Base-by-base conservation (phyloP, 2,113 vertebrate genomes). In the Phaethornis superciliosus region DNA sequence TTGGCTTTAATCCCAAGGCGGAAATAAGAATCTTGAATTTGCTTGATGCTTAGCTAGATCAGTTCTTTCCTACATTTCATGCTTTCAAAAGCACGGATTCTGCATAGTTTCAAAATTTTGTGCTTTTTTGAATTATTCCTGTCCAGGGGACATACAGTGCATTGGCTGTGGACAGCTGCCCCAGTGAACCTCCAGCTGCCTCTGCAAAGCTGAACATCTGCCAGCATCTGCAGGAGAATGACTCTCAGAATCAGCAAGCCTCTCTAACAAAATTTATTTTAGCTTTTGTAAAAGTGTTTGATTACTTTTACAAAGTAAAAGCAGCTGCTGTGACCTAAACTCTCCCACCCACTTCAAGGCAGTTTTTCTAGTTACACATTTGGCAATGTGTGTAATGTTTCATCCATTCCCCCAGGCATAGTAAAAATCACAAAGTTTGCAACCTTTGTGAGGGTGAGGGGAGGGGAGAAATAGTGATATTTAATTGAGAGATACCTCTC, bases 231-330 rank as follows among this genome's bases (percentile, higher is more conserved):
- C 68, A 86, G 60, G 89, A 92, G 62, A 78, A 51, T 51, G 67
- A 42, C 81, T 78, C 51, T 37, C 65, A 84, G 89, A 70, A 86
- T 78, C 78, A 91, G 64, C 4, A 4, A 89, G 42, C 28, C 18
- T 79, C 33, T 51, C 35, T 58, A 51, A 86, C 35, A 58, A 82
- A 59, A 94, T 86, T 55, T 92, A 79, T 37, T 87, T 87, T 9
- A 82, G 75, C 75, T 92, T 93, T 84, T 89, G 72, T 93, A 75
- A 95, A 88, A 93, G 77, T 42, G 92, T 94, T 89, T 90, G 87
- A 91, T 91, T 84, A 79, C 72, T n/a, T n/a, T n/a, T n/a, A n/a
- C n/a, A n/a, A n/a, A n/a, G n/a, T n/a, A n/a, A 33, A 28, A 83
- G 76, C 55, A 82, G 44, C 74, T 84, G 91, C 89, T 62, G 78